Conservation (phyloP, 2,888 invertebrate species). For the Drosophila rellima region DNA sequence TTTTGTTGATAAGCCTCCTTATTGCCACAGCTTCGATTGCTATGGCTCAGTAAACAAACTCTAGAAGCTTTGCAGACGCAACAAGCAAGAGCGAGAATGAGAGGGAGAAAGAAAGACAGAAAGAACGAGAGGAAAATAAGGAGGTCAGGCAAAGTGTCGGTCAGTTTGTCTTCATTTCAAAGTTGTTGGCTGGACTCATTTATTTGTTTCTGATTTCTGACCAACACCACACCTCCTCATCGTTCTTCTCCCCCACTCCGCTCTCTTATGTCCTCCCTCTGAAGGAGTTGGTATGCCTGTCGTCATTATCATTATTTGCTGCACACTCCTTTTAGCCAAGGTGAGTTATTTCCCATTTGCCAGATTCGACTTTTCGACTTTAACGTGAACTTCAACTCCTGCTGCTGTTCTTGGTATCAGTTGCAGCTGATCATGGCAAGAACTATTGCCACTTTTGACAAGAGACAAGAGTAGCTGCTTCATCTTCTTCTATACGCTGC, state of each 20-base stretch:
- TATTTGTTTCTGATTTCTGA: constrained; percentile 81
- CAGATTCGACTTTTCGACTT: constrained; percentile 43
- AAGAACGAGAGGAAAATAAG: background rate
- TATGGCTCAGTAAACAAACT: constrained; percentile 60
- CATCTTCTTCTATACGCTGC: constrained; percentile 27
- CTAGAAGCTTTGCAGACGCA: constrained; percentile 54
- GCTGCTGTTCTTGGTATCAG: constrained; percentile 64
- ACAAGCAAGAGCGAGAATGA: background rate
- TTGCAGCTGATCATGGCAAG: constrained; percentile 63
- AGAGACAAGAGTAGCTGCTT: background rate
- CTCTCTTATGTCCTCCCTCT: background rate
- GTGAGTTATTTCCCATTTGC: constrained; percentile 73
- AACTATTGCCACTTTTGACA: constrained; percentile 29
- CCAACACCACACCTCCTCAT: constrained; percentile 67
- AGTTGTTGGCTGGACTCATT: constrained; percentile 79
- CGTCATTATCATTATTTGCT: constrained; percentile 74
- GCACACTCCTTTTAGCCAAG: constrained; percentile 46
- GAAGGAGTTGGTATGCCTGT: constrained; percentile 45
- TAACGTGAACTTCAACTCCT: constrained; percentile 8
- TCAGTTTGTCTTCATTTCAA: constrained; percentile 80
- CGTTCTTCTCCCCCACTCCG: background rate
- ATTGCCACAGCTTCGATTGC: constrained; percentile 32
- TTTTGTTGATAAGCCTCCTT: constrained; percentile 38
- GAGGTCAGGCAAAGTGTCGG: constrained; percentile 44
- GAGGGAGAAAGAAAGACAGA: background rate